These are phyloP conservation scores for Sarcophilus harrisii DNA, from an alignment of 2,797 vertebrate genomes.

Conservation along the genomic window DNA sequence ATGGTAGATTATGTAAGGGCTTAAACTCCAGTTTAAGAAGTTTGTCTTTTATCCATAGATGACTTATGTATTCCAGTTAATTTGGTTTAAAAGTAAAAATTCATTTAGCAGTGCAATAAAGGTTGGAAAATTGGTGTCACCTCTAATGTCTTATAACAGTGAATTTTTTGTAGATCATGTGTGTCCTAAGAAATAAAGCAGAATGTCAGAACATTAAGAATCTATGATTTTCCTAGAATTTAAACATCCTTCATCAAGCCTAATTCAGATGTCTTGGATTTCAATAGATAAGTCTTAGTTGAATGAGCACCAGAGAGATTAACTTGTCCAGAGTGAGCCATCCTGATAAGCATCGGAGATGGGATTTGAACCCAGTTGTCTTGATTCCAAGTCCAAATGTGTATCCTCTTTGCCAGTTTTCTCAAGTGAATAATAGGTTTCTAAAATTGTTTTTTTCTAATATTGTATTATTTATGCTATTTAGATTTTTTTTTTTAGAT, in stretches of 20 bases:
- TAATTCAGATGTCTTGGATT: not conserved
- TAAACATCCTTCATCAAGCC: not conserved
- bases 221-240: not conserved
- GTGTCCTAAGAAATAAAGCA: not conserved
- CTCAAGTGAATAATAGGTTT: conserved; percentile 44
- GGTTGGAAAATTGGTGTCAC: conserved; percentile 8
- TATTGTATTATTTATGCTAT: not conserved
- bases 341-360: not conserved
- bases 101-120: conserved; percentile 41
- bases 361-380: conserved; percentile 24
- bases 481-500: conserved; percentile 10
- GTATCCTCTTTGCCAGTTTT: conserved; percentile 14
- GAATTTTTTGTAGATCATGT: not conserved
- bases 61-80: not conserved
- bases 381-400: not conserved
- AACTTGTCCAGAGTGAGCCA: not conserved
- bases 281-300: not conserved
- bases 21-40: not conserved
- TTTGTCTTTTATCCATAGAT: not conserved
- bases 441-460: conserved; percentile 10
- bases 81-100: conserved; percentile 13
- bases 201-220: not conserved
- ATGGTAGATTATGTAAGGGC: not conserved
- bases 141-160: not conserved
- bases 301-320: not conserved